Evolutionary conservation across 2,113 vertebrate genomes (phyloP).

Genomic region (Lutjanus erythropterus): DNA sequence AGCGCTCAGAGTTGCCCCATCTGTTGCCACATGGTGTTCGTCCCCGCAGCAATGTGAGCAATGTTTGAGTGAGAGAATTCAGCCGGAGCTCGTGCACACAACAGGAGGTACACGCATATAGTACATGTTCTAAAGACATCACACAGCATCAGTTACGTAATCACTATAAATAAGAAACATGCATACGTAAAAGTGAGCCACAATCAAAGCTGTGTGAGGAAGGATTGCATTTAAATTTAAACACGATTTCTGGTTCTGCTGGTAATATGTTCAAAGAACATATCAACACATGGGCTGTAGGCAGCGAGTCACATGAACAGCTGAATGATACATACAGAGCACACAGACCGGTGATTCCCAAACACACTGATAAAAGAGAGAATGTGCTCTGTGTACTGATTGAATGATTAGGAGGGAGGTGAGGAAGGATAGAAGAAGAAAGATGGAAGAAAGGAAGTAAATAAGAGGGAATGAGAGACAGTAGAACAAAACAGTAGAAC

Average conservation of each 20-base stretch:
- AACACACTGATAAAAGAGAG: background rate
- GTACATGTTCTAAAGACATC: background rate
- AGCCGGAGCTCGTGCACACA: background rate
- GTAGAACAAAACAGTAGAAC: background rate
- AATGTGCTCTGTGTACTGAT: constrained; percentile 28
- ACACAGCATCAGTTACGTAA: background rate
- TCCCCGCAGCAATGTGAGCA: constrained; percentile 29
- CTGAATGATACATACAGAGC: background rate
- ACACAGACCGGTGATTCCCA: background rate
- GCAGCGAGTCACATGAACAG: background rate
- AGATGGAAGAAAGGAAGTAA: constrained; percentile 8
- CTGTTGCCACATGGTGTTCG: constrained; percentile 36
- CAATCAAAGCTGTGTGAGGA: background rate
- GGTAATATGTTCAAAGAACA: background rate
- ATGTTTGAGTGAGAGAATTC: background rate
- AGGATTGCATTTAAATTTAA: background rate
- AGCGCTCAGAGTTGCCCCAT: constrained; percentile 36
- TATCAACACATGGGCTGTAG: background rate
- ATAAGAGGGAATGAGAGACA: background rate
- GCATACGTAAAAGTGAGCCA: background rate
- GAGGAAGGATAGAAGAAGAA: background rate
- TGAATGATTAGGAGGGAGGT: constrained; percentile 8
- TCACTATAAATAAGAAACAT: background rate
- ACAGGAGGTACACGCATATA: background rate
- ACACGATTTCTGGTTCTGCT: background rate